These are phyloP conservation scores for Achroia grisella DNA, from an alignment of 1,140 invertebrate genomes.

Conservation along the genomic window DNA sequence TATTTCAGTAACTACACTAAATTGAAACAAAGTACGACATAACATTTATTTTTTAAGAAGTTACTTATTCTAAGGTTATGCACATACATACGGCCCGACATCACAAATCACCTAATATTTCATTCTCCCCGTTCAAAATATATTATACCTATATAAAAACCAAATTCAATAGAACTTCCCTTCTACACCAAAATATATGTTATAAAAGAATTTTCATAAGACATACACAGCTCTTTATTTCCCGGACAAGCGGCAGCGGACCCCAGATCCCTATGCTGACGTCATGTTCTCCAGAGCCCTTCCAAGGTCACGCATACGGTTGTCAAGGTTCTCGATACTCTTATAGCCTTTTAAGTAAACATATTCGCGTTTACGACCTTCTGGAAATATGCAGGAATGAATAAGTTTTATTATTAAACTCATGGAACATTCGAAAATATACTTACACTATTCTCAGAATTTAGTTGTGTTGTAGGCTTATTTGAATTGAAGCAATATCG, in stretches of 20 bases:
- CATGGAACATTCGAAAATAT: too few relatives aligned
- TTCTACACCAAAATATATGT: not conserved
- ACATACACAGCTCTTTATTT: slow-evolving; percentile 3
- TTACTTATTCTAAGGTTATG: too few relatives aligned
- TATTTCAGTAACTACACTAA: too few relatives aligned
- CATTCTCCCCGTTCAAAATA: not conserved
- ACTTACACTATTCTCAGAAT: too few relatives aligned
- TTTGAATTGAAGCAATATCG: too few relatives aligned
- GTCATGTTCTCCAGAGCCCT: slow-evolving; percentile 17
- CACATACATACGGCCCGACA: not conserved
- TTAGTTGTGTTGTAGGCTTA: too few relatives aligned
- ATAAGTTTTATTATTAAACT: too few relatives aligned
- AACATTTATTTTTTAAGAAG: too few relatives aligned
- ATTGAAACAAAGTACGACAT: too few relatives aligned
- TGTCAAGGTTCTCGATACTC: not conserved
- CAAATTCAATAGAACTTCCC: slow-evolving; percentile 1
- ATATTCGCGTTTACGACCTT: too few relatives aligned
- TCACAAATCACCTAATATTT: slow-evolving; percentile 1
- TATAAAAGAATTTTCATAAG: not conserved
- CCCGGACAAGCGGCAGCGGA: slow-evolving; percentile 2
- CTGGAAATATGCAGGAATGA: too few relatives aligned
- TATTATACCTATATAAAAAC: not conserved
- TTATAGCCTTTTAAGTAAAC: too few relatives aligned
- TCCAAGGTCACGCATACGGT: slow-evolving; percentile 23
- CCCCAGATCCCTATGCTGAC: slow-evolving; percentile 19